Evolutionary conservation across 1,140 invertebrate genomes (phyloP), one percentile per base, ranked within the genome.

Genomic region (Brachionus rotundiformis): DNA sequence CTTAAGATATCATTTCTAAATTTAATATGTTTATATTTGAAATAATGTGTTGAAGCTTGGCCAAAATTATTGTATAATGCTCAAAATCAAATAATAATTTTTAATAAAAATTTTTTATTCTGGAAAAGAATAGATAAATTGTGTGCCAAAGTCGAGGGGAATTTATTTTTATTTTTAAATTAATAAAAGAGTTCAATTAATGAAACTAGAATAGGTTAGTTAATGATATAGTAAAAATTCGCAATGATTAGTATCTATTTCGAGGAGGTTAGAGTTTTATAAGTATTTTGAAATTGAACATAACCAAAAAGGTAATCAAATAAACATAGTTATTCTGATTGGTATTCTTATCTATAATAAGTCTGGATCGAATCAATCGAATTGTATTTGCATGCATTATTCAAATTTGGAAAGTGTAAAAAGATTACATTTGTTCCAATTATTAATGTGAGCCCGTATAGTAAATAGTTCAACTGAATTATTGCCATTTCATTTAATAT

Each of bases 361-460:
- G 36, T 73, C 68, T 73, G 68, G 16, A 44, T 47, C 13, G 41
- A 44, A 47, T 73, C 36, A 73, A 73, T 73, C 33, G 63, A 3
- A 16, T 73, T 44, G 41, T 23, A 47, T 31, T 73, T 44, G 63
- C n/a, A 68, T 36, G 61, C n/a, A 33, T 63, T 29, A 63, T 36
- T 36, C 16, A 68, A 39, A 19, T 68, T 54, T 54, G 47, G 63
- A 31, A 68, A 73, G 29, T 31, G 19, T 31, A 44, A 73, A 44
- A 73, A 73, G n/a, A 44, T 73, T 73, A 73, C 68, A 73, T 73
- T 73, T 73, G 68, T 44, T 73, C 68, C 39, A 44, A 73, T 73
- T 44, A 47, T 73, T 73, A 44, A 47, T 73, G 68, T 68, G 16
- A 36, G 31, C 63, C 29, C 8, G 25, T 11, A 36, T 68, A 36